A percentile compares a stretch with the other conserved stretches of the same genome.
phyloP scores from a whole-genome alignment of 2,888 invertebrate species.

The Empis stercorea region DNA sequence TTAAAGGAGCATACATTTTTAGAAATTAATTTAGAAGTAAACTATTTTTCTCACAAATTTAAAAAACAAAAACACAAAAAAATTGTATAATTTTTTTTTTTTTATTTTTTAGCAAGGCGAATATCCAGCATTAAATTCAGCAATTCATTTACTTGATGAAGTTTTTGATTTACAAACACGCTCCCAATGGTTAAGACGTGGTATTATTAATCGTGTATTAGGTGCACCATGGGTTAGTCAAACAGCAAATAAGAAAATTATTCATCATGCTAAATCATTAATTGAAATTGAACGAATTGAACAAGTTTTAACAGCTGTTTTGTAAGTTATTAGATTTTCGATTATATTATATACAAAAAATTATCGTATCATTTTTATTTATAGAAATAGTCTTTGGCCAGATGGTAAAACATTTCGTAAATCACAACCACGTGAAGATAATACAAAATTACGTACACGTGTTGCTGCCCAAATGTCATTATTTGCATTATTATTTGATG shows the following conservation, averaged over 20 bases:
- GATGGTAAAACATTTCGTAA: constrained; percentile 33
- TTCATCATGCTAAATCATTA: constrained; percentile 63
- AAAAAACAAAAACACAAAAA: neutral
- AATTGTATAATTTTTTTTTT: neutral
- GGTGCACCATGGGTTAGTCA: constrained; percentile 47
- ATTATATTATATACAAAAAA: neutral
- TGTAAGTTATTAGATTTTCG: constrained; percentile 9
- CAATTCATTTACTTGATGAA: constrained; percentile 69
- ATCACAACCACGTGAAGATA: constrained; percentile 14
- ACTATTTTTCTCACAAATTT: too few relatives aligned
- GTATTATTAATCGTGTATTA: constrained; percentile 55
- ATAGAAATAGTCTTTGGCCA: constrained; percentile 47
- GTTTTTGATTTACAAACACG: constrained; percentile 70
- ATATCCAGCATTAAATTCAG: constrained; percentile 68
- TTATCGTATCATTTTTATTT: constrained; percentile 2
- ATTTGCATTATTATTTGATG: constrained; percentile 56
- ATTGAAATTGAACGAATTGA: constrained; percentile 69
- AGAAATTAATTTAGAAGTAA: constrained; percentile 13
- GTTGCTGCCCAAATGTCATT: constrained; percentile 65
- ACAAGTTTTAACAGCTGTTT: constrained; percentile 27
- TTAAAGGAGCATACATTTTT: constrained; percentile 19
- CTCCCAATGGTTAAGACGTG: constrained; percentile 67
- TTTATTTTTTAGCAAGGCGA: constrained; percentile 30
- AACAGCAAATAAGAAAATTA: constrained; percentile 66
- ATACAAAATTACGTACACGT: constrained; percentile 48